phyloP scores from a whole-genome alignment of 2,113 vertebrate species.

The Lipotes vexillifer region DNA sequence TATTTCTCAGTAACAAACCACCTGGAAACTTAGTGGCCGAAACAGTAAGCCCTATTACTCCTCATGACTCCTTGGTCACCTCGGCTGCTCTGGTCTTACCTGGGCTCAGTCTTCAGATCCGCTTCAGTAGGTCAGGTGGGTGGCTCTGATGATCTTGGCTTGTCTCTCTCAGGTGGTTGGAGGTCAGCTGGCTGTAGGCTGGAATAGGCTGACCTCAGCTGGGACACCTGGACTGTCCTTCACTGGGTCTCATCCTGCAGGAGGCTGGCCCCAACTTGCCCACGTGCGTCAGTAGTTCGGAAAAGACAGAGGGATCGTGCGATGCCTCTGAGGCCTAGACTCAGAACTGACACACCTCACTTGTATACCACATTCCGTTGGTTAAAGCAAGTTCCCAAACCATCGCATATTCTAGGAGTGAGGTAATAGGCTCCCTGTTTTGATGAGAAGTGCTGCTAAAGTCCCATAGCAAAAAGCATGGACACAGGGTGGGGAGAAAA shows the following conservation, averaged over 20 bases:
- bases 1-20: background rate
- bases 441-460: background rate
- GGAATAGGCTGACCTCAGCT: background rate
- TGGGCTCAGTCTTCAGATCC: background rate
- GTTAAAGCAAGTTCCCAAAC: background rate
- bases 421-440: background rate
- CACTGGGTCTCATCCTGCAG: background rate
- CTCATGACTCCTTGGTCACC: background rate
- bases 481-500: background rate
- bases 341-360: background rate
- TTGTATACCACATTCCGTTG: background rate
- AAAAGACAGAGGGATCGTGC: background rate
- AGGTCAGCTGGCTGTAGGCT: background rate
- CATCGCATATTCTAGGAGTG: background rate
- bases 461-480: background rate
- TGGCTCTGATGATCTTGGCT: background rate
- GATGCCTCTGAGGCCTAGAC: background rate
- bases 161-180: background rate
- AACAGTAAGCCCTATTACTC: background rate
- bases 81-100: background rate
- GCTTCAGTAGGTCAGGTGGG: no score
- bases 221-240: background rate
- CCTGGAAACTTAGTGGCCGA: background rate
- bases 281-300: rapidly evolving
- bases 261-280: background rate